Percentiles rank a stretch among this genome's conserved stretches.
phyloP scores from a whole-genome alignment of 2,888 invertebrate genomes.

The Cheilosia scutellata region DNA sequence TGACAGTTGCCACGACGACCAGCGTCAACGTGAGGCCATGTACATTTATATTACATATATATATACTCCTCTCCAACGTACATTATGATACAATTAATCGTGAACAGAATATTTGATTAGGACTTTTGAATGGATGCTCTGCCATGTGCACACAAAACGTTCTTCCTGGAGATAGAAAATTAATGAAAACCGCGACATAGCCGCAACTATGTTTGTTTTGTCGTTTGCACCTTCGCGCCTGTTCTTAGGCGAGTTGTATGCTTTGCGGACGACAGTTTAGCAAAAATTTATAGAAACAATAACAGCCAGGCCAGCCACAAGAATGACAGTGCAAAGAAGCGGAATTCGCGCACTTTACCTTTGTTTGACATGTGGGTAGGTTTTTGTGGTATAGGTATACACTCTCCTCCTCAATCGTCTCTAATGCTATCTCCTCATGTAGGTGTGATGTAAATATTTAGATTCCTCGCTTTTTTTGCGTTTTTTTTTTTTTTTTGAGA shows the following conservation, averaged over 20 bases:
- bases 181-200: constrained; percentile 31
- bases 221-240: constrained; percentile 32
- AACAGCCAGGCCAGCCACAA: constrained; percentile 26
- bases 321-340: constrained; percentile 37
- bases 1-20: constrained; percentile 53
- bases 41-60: not conserved
- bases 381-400: constrained; percentile 1
- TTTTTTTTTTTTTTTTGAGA: constrained; percentile 36
- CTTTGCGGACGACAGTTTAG: constrained; percentile 42
- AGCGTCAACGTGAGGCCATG: constrained; percentile 21
- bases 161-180: constrained; percentile 64
- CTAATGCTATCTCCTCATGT: constrained; percentile 37
- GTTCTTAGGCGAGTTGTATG: constrained; percentile 11
- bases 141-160: constrained; percentile 37
- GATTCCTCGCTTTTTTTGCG: constrained; percentile 12
- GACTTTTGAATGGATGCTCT: constrained; percentile 35
- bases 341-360: constrained; percentile 68
- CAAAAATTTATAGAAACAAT: constrained; percentile 54
- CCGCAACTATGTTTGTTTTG: constrained; percentile 25
- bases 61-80: constrained; percentile 25
- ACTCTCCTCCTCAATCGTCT: constrained; percentile 5
- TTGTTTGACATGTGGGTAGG: constrained; percentile 74
- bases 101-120: constrained; percentile 75
- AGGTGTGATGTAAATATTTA: constrained; percentile 75
- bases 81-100: constrained; percentile 76